A percentile compares a stretch with the other conserved stretches of the same genome.
These are phyloP conservation scores for Drosophila anomalata DNA, from an alignment of 2,888 invertebrate genomes.

Conservation along the genomic window DNA sequence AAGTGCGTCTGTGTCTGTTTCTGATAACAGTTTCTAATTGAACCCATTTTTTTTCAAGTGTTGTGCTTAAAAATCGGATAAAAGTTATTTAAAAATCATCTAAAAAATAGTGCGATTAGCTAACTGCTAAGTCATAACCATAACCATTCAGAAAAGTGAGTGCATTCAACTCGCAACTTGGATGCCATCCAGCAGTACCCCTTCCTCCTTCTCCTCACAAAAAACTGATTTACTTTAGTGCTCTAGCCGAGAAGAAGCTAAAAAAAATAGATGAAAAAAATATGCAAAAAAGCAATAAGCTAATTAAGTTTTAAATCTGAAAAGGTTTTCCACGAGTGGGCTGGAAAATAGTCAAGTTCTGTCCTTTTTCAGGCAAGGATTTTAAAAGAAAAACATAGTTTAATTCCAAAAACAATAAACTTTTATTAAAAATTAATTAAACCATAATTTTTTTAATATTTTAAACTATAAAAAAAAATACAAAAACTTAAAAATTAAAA, in stretches of 20 bases:
- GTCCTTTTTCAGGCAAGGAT: too few species aligned
- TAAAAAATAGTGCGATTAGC: constrained; percentile 29
- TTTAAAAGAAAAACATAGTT: not conserved
- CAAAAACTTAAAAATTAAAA: not conserved
- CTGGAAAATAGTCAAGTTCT: too few species aligned
- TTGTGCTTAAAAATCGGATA: not conserved
- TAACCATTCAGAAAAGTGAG: constrained; percentile 26
- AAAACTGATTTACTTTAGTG: constrained; percentile 2
- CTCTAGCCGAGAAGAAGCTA: not conserved
- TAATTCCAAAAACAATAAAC: not conserved
- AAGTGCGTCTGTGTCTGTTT: not conserved
- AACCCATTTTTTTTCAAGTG: constrained; percentile 22
- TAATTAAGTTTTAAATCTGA: not conserved
- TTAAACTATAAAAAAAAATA: not conserved
- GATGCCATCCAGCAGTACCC: constrained; percentile 2
- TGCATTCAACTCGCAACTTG: constrained; percentile 31
- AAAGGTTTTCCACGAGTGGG: not conserved
- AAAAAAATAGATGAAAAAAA: not conserved
- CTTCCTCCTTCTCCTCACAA: too few species aligned
- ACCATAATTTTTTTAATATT: not conserved
- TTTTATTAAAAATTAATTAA: not conserved
- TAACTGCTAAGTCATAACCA: constrained; percentile 14
- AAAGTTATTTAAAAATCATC: not conserved
- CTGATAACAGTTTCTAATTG: not conserved
- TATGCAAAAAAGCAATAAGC: not conserved